A percentile compares a stretch with the other conserved stretches of the same genome.
These are phyloP conservation scores for Phyllotreta cruciferae DNA, from an alignment of 2,888 invertebrate species.

Conservation along the genomic window DNA sequence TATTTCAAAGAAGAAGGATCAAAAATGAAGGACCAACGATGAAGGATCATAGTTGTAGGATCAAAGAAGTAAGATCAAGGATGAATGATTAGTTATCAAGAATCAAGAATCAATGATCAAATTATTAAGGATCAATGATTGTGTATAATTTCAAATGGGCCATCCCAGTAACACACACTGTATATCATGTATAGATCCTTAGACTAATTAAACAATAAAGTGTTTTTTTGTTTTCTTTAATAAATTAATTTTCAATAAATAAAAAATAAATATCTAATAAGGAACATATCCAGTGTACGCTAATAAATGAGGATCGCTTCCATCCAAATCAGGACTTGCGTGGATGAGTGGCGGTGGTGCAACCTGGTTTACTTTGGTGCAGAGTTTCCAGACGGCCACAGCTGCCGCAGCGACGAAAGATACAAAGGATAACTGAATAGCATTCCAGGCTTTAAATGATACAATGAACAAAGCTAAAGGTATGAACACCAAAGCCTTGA, in stretches of 20 bases:
- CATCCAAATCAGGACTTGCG: conserved; percentile 62
- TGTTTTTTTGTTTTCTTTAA: background rate
- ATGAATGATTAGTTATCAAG: too few relatives aligned
- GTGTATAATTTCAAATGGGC: too few relatives aligned
- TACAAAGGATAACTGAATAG: conserved; percentile 85
- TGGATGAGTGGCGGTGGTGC: conserved; percentile 42
- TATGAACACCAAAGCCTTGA: conserved; percentile 85
- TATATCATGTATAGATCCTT: background rate
- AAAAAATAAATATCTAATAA: conserved; percentile 21
- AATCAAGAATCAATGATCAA: too few relatives aligned
- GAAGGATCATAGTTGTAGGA: too few relatives aligned
- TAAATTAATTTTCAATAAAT: conserved; percentile 8
- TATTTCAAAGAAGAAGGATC: too few relatives aligned
- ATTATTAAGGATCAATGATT: too few relatives aligned
- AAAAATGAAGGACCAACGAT: too few relatives aligned
- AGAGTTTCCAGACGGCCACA: conserved; percentile 85
- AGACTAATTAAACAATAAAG: background rate
- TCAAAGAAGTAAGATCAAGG: too few relatives aligned
- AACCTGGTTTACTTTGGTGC: conserved; percentile 72
- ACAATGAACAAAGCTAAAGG: conserved; percentile 84
- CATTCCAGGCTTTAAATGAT: conserved; percentile 87
- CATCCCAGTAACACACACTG: too few relatives aligned
- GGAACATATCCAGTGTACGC: conserved; percentile 73
- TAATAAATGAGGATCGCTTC: conserved; percentile 68
- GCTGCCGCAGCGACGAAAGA: conserved; percentile 84